Base-by-base conservation (phyloP, 2,888 invertebrate species). In the Gryllus longicercus region DNA sequence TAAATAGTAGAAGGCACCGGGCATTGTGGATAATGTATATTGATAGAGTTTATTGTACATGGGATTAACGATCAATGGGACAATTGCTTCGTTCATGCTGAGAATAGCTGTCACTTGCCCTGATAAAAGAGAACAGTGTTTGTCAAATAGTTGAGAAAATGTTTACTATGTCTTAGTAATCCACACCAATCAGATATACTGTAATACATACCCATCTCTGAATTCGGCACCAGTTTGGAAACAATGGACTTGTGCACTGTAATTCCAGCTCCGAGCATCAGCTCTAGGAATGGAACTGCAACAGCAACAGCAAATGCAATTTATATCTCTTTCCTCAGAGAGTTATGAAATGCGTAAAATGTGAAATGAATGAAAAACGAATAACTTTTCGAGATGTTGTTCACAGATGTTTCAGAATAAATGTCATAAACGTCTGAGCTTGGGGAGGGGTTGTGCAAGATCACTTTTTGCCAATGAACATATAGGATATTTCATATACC, bases 11-110 rank as follows among this genome's bases (percentile, higher is more conserved):
- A 63, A 63, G 16, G 63, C 63, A 3, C 63, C 63, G 0, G 63
- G 63, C 63, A n/a, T 63, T 63, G 63, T 18, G n/a, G 14, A 14
- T 63, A 63, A n/a, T 14, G 63, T 63, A n/a, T 63, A 63, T 5
- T 63, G 63, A 63, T 63, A 63, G n/a, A 63, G 63, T 63, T 63
- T 63, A 8, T 63, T 63, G 63, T 63, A 63, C 63, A 63, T 63
- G 0, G 63, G 63, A 10, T 63, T 14, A 63, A 63, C 63, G 8
- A 63, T 63, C n/a, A 63, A 63, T 63, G 63, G 63, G n/a, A 63
- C 63, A 18, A 63, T 63, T 63, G 63, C 63, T 63, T 63, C 63
- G 8, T 63, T 63, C 63, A 63, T 63, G 16, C 63, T 63, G 14
- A 63, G n/a, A 14, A 63, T 14, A 18, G 63, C 63, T 63, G 63